These are phyloP conservation scores for Probaryconus sp. DNA, from an alignment of 1,140 invertebrate species.

Conservation along the genomic window DNA sequence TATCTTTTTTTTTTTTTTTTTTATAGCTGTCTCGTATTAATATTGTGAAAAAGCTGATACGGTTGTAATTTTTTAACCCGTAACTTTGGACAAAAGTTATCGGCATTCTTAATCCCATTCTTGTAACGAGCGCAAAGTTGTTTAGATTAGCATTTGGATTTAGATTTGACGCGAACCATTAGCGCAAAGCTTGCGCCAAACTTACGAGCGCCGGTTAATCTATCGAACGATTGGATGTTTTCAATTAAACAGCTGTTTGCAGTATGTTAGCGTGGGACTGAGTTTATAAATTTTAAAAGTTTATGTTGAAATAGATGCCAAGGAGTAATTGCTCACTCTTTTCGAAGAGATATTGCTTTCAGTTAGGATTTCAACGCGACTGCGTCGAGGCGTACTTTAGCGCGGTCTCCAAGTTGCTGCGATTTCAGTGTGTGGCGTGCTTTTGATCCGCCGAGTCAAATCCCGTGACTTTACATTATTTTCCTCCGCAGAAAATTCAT, in stretches of 20 bases:
- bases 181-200: neutral
- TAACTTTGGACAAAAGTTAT: slow-evolving; percentile 53
- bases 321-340: slow-evolving; percentile 47
- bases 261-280: slow-evolving; percentile 10
- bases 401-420: slow-evolving; percentile 47
- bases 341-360: slow-evolving; percentile 53
- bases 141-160: neutral
- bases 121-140: too few relatives aligned
- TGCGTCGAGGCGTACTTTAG: slow-evolving; percentile 65
- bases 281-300: slow-evolving; percentile 24
- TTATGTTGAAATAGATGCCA: slow-evolving; percentile 39
- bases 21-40: too few relatives aligned
- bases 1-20: too few relatives aligned
- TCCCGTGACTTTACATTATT: slow-evolving; percentile 45
- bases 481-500: slow-evolving; percentile 2
- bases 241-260: slow-evolving; percentile 25
- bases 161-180: too few relatives aligned
- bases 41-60: too few relatives aligned
- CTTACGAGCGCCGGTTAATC: slow-evolving; percentile 1
- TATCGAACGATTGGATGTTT: neutral
- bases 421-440: slow-evolving; percentile 70
- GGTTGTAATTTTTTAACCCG: too few relatives aligned
- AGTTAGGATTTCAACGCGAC: slow-evolving; percentile 63
- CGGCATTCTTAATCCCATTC: slow-evolving; percentile 28
- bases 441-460: slow-evolving; percentile 67